Conservation (phyloP, 2,113 vertebrate genomes). For the Rhynchomys soricoides region DNA sequence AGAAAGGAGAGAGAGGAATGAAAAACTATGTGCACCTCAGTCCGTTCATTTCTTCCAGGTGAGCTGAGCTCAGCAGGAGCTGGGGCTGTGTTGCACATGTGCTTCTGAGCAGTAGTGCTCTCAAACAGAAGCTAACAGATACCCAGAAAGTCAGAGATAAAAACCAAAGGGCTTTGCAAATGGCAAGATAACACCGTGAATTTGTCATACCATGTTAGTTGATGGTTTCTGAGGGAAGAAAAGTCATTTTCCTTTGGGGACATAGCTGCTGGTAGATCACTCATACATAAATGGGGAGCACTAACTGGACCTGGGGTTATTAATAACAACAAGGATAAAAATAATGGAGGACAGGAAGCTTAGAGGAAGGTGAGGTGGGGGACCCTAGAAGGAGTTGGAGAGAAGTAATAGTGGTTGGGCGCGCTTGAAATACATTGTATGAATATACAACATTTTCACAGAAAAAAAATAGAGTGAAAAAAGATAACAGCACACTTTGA, state of each 20-base stretch:
- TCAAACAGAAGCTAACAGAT: constrained; percentile 44
- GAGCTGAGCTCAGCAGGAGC: neutral
- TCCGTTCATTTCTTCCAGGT: neutral
- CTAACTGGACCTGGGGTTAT: neutral
- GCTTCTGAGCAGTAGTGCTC: neutral
- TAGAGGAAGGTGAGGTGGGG: neutral
- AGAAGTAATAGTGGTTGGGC: neutral
- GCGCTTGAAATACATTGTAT: neutral
- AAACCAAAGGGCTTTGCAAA: constrained; percentile 41
- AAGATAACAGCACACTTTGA: constrained; percentile 37
- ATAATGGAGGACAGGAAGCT: neutral
- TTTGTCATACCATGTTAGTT: neutral
- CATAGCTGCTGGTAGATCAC: neutral
- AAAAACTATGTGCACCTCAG: neutral
- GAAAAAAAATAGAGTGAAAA: neutral
- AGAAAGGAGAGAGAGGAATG: neutral
- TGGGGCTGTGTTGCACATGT: neutral
- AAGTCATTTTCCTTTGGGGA: neutral
- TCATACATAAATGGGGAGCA: neutral
- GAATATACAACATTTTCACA: neutral
- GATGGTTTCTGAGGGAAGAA: neutral
- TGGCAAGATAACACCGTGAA: constrained; percentile 1
- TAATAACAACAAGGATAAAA: neutral
- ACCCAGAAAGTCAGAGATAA: constrained; percentile 3
- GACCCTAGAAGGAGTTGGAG: neutral